Base-by-base conservation (phyloP, 2,113 vertebrate genomes). In the Cyprinodon variegatus region DNA sequence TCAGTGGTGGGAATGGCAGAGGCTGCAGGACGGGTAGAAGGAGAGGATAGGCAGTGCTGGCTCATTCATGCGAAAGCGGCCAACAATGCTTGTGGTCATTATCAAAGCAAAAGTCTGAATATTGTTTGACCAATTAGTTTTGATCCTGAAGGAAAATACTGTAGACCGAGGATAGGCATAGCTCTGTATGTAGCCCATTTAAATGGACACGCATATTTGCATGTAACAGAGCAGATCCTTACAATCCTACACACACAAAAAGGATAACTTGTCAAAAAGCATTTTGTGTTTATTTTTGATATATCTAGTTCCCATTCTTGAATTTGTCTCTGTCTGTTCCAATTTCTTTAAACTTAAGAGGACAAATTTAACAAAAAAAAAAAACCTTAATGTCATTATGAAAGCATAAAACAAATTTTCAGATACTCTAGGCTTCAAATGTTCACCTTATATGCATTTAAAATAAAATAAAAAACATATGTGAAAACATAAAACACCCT, bases 11-110 rank as follows among this genome's bases (percentile, higher is more conserved):
- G 36, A 43, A 73, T 14, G 53, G 68, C 22, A 59, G 50, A 11
- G 22, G 57, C 36, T n/a, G 60, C 70, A 67, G 68, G 83, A 67
- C 68, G 74, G 46, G 65, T 61, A 72, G 79, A 68, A 70, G 60
- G 61, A 88, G 75, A 83, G 77, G 78, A 77, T 78, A 57, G 61
- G 83, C 81, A 79, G 71, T 11, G 39, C 78, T 11, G 72, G 88
- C 70, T 85, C 76, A 36, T 43, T 92, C 91, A 92, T 92, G 92
- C 87, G 81, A 87, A 81, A 91, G 85, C 82, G 85, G 89, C 81
- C 69, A 11, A 14, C 63, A 90, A 79, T 77, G 92, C 92, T 93
- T 91, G 88, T 93, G 92, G 93, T 94, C 92, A 94, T 94, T 94
- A 93, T 91, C 88, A 83, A 87, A 91, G 82, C 86, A 82, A 81